Evolutionary conservation across 1,140 invertebrate genomes (phyloP).

Genomic region (Tenebrio molitor): DNA sequence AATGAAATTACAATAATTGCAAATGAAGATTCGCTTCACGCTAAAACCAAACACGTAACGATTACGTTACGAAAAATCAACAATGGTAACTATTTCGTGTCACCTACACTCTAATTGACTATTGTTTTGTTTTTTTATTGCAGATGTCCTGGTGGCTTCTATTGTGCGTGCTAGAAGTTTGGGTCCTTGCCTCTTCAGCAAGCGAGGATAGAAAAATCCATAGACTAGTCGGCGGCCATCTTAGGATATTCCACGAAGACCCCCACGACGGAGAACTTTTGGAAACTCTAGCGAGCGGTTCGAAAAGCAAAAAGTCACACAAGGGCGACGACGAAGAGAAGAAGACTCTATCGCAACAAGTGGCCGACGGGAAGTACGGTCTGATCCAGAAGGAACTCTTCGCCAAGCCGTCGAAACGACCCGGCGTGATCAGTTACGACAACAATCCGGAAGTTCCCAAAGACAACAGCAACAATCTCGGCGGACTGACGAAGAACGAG

Average conservation of each 20-base stretch:
- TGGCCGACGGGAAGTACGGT: conserved; percentile 90
- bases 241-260: conserved; percentile 63
- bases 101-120: conserved; percentile 5
- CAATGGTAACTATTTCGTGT: conserved; percentile 15
- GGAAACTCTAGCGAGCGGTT: conserved; percentile 74
- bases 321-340: conserved; percentile 78
- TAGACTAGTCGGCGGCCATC: conserved; percentile 74
- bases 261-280: conserved; percentile 65
- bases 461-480: conserved; percentile 83
- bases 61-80: conserved; percentile 28
- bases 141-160: conserved; percentile 39
- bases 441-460: conserved; percentile 82
- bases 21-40: conserved; percentile 31
- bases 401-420: conserved; percentile 74
- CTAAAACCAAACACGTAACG: conserved; percentile 16
- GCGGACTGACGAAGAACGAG: conserved; percentile 85
- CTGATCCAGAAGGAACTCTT: conserved; percentile 89
- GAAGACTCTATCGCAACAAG: conserved; percentile 87
- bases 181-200: conserved; percentile 3
- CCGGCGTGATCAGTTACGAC: conserved; percentile 85
- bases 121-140: conserved; percentile 20
- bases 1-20: conserved; percentile 27
- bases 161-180: conserved; percentile 3
- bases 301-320: conserved; percentile 71
- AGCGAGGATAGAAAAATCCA: conserved; percentile 49